Percentiles rank a stretch among this genome's conserved stretches.
phyloP scores from a whole-genome alignment of 2,113 vertebrate species.

The Rhinopomastus cyanomelas region DNA sequence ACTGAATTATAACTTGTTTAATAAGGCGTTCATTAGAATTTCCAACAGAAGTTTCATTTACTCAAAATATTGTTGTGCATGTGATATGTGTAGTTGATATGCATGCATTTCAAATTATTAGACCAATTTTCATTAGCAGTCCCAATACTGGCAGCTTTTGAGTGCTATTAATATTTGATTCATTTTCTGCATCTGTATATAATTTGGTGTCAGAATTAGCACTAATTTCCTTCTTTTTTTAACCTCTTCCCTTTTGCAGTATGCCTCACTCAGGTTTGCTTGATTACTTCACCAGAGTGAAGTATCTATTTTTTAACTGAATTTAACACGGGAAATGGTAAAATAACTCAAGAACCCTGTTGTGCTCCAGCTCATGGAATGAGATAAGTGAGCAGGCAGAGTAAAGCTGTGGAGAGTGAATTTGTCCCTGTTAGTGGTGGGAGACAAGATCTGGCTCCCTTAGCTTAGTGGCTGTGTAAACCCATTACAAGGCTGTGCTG shows the following conservation, averaged over 20 bases:
- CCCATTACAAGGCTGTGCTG: accelerated
- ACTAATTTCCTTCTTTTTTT: background rate
- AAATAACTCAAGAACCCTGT: background rate
- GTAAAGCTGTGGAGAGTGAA: background rate
- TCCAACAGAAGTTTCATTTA: background rate
- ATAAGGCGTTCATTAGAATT: conserved; percentile 16
- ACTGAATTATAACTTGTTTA: background rate
- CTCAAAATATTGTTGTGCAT: background rate
- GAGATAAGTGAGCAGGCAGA: accelerated
- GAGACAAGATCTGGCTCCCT: background rate
- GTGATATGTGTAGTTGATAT: background rate
- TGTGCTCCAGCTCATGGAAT: background rate
- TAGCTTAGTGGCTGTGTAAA: background rate
- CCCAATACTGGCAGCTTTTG: background rate
- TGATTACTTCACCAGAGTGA: background rate
- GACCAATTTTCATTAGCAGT: conserved; percentile 48
- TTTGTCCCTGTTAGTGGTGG: background rate
- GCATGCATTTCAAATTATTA: conserved; percentile 26
- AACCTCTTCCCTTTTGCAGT: background rate
- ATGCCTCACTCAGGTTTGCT: background rate
- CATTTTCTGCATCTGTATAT: background rate
- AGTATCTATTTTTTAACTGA: background rate
- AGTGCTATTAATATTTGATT: background rate
- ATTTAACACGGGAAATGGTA: background rate
- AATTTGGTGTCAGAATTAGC: conserved; percentile 23